Conservation (phyloP, 2,113 vertebrate species). For the Takifugu flavidus region DNA sequence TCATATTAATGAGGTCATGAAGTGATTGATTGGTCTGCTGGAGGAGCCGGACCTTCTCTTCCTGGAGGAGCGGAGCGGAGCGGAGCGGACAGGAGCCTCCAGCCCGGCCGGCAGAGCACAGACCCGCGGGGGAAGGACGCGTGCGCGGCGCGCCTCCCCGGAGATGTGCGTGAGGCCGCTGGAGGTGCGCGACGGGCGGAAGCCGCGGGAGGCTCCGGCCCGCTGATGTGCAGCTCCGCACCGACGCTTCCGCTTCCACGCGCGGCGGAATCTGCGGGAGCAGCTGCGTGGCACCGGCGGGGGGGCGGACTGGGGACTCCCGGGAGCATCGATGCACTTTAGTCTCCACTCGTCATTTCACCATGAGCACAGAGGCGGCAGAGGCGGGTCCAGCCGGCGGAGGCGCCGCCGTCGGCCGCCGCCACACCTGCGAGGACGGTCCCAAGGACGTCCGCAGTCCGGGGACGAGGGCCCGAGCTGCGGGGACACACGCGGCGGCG, state of each 20-base stretch:
- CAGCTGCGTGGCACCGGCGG: background rate
- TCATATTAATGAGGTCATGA: slow-evolving; percentile 48
- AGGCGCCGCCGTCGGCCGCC: slow-evolving; percentile 30
- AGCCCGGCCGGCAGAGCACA: background rate
- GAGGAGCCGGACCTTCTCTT: slow-evolving; percentile 14
- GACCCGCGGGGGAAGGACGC: slow-evolving; percentile 3
- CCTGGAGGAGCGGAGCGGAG: slow-evolving; percentile 28
- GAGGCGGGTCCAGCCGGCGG: slow-evolving; percentile 50
- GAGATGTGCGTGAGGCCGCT: slow-evolving; percentile 46
- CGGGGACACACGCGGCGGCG: slow-evolving; percentile 25
- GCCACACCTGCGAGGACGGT: slow-evolving; percentile 51
- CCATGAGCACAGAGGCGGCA: slow-evolving; percentile 58
- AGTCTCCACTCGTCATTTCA: slow-evolving; percentile 34
- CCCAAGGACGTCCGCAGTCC: slow-evolving; percentile 42
- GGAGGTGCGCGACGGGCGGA: slow-evolving; percentile 21
- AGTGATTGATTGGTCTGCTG: slow-evolving; percentile 36
- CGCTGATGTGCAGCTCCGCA: slow-evolving; percentile 35
- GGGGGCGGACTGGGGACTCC: background rate
- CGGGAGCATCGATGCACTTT: slow-evolving; percentile 47
- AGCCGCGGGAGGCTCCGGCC: slow-evolving; percentile 34
- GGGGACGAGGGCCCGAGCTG: slow-evolving; percentile 33
- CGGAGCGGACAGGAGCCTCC: background rate
- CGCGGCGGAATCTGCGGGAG: background rate
- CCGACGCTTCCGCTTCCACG: background rate
- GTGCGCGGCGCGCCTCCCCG: slow-evolving; percentile 44